Percentiles rank a stretch among this genome's conserved stretches.
phyloP scores from a whole-genome alignment of 2,797 vertebrate species.

The Pampus argenteus region DNA sequence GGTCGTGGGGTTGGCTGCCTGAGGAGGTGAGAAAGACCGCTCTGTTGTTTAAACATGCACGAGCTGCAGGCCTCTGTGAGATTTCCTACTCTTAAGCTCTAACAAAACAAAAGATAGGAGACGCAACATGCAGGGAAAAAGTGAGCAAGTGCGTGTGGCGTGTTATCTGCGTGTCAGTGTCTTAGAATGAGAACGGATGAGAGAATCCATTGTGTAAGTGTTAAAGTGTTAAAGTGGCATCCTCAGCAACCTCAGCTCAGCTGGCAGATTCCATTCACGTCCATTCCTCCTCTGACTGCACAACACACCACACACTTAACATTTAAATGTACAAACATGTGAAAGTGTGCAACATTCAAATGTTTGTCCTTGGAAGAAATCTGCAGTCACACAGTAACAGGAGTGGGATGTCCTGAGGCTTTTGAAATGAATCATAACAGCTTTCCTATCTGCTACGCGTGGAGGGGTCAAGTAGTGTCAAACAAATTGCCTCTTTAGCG shows the following conservation, averaged over 20 bases:
- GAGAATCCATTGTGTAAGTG: slow-evolving; percentile 20
- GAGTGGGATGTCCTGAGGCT: background rate
- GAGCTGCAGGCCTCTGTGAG: background rate
- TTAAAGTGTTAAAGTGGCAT: slow-evolving; percentile 1
- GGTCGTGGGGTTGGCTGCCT: background rate
- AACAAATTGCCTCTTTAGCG: background rate
- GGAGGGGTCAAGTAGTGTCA: background rate
- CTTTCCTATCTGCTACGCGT: background rate
- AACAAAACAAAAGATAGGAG: background rate
- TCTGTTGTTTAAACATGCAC: slow-evolving; percentile 59
- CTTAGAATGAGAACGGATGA: background rate
- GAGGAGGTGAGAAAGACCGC: slow-evolving; percentile 24
- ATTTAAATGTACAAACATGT: too few relatives aligned
- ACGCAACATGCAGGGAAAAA: background rate
- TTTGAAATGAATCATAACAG: background rate
- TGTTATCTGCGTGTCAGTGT: background rate
- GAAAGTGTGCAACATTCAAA: too few relatives aligned
- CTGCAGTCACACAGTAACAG: slow-evolving; percentile 8
- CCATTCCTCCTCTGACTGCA: slow-evolving; percentile 16
- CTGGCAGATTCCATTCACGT: slow-evolving; percentile 36
- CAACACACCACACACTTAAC: too few relatives aligned
- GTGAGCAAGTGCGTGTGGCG: background rate
- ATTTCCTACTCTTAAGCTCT: background rate
- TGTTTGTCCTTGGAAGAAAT: slow-evolving; percentile 31
- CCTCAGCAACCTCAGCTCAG: slow-evolving; percentile 20